Base-by-base conservation (phyloP, 2,797 vertebrate genomes). In the Cebuella pygmaea region DNA sequence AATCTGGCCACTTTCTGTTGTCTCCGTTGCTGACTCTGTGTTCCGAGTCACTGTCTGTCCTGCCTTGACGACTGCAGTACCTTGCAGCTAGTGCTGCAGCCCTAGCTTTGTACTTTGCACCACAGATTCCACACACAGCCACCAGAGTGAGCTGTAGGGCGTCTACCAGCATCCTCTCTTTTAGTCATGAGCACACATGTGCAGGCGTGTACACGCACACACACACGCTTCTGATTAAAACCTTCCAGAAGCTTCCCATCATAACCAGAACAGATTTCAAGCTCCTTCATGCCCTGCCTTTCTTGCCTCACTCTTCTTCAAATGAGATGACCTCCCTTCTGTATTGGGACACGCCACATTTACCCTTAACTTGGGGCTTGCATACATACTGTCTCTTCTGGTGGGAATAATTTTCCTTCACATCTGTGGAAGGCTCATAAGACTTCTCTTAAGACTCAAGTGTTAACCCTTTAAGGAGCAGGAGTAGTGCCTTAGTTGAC, bases 101-200 rank as follows among this genome's bases (percentile, higher is more conserved):
- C 26, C 5, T 0, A 0, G 39, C 19, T 30, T 4, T 2, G 11
- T 7, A 81, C 75, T 78, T 78, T 27, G 41, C 30, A 2, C 4
- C 6, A 36, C 3, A 0, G 44, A 5, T 22, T 27, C n/a, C 36
- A 33, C 44, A 82, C 44, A 57, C 27, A 44, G 92, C 13, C 7
- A 33, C 52, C 30, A 33, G 30, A 59, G 48, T 8, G n/a, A 95
- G 48, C 52, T 48, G 48, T 48, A 76, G 48, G 50, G n/a, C 81
- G 6, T 39, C 36, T 36, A 27, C 17, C 7, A 48, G 15, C 24
- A 15, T 48, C n/a, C 44, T 50, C 33, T 39, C 33, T 36, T 41
- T 59, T 27, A 33, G 30, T 30, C 5, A 1, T 2, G 17, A 78
- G 13, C 15, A 3, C 30, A 27, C 20, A 4, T 2, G 1, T 27